Evolutionary conservation across 2,888 invertebrate genomes (phyloP).

Genomic region (Maniola hyperantus): DNA sequence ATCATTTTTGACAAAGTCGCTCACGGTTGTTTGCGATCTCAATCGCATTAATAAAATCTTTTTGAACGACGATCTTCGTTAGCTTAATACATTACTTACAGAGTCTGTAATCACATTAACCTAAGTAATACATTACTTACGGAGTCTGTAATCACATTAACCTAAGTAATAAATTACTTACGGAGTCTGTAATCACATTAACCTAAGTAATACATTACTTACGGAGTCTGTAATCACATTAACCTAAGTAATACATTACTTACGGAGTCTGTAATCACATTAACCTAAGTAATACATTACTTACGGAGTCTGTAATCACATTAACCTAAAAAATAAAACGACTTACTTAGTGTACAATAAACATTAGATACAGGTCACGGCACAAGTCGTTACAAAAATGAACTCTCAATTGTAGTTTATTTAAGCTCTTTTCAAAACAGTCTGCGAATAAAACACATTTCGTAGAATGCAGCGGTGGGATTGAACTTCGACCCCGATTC

Average conservation of each 20-base stretch:
- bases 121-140: constrained; percentile 12
- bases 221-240: constrained; percentile 5
- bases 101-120: constrained; percentile 5
- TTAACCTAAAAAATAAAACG: constrained; percentile 5
- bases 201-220: constrained; percentile 17
- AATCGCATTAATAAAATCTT: background rate
- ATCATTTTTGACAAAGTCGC: background rate
- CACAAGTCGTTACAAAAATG: background rate
- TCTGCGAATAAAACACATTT: background rate
- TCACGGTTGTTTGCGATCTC: background rate
- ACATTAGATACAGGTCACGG: constrained; percentile 1
- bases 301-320: constrained; percentile 2
- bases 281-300: constrained; percentile 18
- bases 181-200: constrained; percentile 7
- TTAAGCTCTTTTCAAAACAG: constrained; percentile 6
- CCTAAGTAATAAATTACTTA: constrained; percentile 17
- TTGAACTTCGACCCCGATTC: background rate
- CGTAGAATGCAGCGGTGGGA: background rate
- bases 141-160: constrained; percentile 4
- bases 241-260: constrained; percentile 18
- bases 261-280: constrained; percentile 2
- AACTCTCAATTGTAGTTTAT: constrained; percentile 2
- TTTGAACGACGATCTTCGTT: constrained; percentile 29
- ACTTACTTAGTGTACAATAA: constrained; percentile 10
- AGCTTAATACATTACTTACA: constrained; percentile 21